These are phyloP conservation scores for Pseudopodoces humilis DNA, from an alignment of 2,113 vertebrate genomes.

Conservation along the genomic window DNA sequence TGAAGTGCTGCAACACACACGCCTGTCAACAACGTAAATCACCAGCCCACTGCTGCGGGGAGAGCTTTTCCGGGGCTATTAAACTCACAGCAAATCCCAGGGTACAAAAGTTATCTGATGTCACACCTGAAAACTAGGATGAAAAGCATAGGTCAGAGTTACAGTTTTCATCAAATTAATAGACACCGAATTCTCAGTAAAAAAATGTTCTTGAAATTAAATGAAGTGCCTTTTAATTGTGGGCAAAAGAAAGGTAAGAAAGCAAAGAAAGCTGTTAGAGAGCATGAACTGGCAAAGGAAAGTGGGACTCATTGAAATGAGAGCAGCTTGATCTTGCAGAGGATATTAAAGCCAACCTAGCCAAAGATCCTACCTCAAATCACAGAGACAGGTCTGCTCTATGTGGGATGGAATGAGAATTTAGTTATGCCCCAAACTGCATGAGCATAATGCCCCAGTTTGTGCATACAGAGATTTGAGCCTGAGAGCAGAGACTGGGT, in stretches of 20 bases:
- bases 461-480: background rate
- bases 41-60: background rate
- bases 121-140: background rate
- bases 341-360: background rate
- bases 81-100: background rate
- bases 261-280: background rate
- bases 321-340: background rate
- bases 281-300: background rate
- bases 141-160: background rate
- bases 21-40: slow-evolving; percentile 64
- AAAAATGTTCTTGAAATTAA: background rate
- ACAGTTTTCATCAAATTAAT: background rate
- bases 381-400: background rate
- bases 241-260: background rate
- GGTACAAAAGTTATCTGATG: background rate
- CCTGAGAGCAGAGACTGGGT: background rate
- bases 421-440: background rate
- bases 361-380: background rate
- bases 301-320: background rate
- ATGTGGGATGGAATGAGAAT: background rate
- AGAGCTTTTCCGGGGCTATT: background rate
- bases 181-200: background rate
- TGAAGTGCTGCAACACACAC: slow-evolving; percentile 35
- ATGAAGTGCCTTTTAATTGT: background rate
- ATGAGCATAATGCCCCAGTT: background rate